A percentile compares a stretch with the other conserved stretches of the same genome.
Conservation (phyloP, 2,888 invertebrate species). For the Brachynemurus nebulosus region DNA sequence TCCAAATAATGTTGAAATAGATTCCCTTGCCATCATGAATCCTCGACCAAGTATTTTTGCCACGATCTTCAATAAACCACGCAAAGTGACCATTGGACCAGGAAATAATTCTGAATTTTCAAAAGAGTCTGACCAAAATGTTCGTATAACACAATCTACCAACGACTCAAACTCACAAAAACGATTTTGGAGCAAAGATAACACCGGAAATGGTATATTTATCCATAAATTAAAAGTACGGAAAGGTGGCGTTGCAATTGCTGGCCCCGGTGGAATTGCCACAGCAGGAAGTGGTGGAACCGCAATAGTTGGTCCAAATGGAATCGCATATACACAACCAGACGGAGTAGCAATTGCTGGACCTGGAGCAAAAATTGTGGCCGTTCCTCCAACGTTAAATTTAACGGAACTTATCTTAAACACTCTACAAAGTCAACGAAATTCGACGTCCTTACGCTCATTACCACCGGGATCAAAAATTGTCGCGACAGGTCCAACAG, state of each 20-base stretch:
- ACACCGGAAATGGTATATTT: constrained; percentile 45
- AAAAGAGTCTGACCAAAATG: no score
- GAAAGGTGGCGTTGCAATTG: constrained; percentile 65
- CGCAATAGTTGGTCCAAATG: constrained; percentile 67
- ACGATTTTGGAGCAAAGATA: constrained; percentile 7
- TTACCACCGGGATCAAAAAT: constrained; percentile 50
- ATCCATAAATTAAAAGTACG: constrained; percentile 55
- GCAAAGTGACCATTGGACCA: no score
- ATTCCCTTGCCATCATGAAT: no score
- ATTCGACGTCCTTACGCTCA: constrained; percentile 23
- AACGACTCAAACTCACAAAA: no score
- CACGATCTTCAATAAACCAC: no score
- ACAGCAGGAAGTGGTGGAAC: constrained; percentile 68
- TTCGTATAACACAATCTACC: no score
- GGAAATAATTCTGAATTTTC: no score
- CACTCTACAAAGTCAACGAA: constrained; percentile 25
- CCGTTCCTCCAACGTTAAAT: constrained; percentile 47
- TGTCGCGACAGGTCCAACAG: constrained; percentile 59
- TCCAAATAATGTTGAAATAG: no score
- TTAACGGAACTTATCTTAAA: constrained; percentile 37
- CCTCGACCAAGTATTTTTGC: no score
- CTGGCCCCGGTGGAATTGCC: constrained; percentile 69
- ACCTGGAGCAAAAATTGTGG: constrained; percentile 54
- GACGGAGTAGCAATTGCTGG: constrained; percentile 64
- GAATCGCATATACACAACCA: constrained; percentile 60